Percentiles rank a stretch among this genome's conserved stretches.
phyloP scores from a whole-genome alignment of 2,113 vertebrate species.

The Noctilio leporinus region DNA sequence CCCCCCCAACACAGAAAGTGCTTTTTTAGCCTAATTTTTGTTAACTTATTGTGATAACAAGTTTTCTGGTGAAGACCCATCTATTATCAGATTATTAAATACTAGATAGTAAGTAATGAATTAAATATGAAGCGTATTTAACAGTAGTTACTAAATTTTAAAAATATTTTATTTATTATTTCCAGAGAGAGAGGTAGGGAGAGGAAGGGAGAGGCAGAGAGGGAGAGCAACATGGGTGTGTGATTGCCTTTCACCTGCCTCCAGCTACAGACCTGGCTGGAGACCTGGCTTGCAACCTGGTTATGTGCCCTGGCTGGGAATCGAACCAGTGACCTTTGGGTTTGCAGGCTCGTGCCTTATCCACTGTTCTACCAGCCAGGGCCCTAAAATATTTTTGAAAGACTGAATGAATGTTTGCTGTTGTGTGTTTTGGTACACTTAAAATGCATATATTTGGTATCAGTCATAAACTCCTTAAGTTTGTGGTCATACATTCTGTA shows the following conservation, averaged over 20 bases:
- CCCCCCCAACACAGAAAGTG: background rate
- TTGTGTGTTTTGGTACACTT: background rate
- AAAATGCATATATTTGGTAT: background rate
- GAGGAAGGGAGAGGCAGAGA: too few species aligned
- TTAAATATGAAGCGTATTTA: background rate
- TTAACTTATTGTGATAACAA: background rate
- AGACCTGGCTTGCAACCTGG: too few species aligned
- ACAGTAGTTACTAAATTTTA: background rate
- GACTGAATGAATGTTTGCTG: background rate
- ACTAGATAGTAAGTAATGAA: background rate
- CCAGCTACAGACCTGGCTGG: too few species aligned
- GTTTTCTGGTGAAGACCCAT: background rate
- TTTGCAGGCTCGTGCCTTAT: too few species aligned
- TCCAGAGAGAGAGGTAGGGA: too few species aligned
- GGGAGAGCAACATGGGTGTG: too few species aligned
- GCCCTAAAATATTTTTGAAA: background rate
- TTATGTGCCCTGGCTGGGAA: too few species aligned
- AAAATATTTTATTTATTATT: too few species aligned
- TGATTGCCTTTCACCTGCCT: too few species aligned
- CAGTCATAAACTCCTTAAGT: background rate
- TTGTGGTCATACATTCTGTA: background rate
- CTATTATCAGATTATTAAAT: background rate
- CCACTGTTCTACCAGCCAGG: too few species aligned
- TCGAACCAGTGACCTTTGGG: too few species aligned
- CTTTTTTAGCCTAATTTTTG: background rate